These are phyloP conservation scores for Symphodus melops DNA, from an alignment of 2,113 vertebrate species.

Conservation along the genomic window DNA sequence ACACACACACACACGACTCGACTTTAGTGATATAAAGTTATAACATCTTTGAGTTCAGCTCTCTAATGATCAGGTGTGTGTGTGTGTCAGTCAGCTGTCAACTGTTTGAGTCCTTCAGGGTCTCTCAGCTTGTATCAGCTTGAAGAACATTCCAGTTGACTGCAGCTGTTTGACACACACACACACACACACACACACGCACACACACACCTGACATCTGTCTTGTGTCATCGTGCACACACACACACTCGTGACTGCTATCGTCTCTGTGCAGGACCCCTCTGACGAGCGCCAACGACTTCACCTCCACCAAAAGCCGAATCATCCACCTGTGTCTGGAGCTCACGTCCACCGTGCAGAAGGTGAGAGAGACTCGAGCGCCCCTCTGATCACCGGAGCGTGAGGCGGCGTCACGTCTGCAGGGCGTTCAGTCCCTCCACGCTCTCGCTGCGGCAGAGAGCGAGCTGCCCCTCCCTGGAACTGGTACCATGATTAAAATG, in stretches of 20 bases:
- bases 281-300: slow-evolving; percentile 89
- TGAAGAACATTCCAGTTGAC: slow-evolving; percentile 52
- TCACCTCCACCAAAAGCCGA: slow-evolving; percentile 91
- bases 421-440: too few species aligned
- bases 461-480: too few species aligned
- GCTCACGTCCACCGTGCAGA: slow-evolving; percentile 95
- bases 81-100: slow-evolving; percentile 3
- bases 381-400: too few species aligned
- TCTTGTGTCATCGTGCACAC: neutral
- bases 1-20: too few species aligned
- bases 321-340: slow-evolving; percentile 98
- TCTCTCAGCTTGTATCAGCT: slow-evolving; percentile 48
- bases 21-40: too few species aligned
- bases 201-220: slow-evolving; percentile 6
- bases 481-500: too few species aligned
- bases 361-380: slow-evolving; percentile 85
- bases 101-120: neutral
- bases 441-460: too few species aligned
- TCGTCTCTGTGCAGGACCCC: slow-evolving; percentile 84
- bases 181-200: neutral
- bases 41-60: too few species aligned
- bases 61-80: too few species aligned
- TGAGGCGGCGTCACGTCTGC: too few species aligned
- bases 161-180: slow-evolving; percentile 10
- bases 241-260: too few species aligned